Percentiles rank a stretch among this genome's conserved stretches.
Evolutionary conservation across 2,888 invertebrate genomes (phyloP).

Genomic region (Rhingia campestris): DNA sequence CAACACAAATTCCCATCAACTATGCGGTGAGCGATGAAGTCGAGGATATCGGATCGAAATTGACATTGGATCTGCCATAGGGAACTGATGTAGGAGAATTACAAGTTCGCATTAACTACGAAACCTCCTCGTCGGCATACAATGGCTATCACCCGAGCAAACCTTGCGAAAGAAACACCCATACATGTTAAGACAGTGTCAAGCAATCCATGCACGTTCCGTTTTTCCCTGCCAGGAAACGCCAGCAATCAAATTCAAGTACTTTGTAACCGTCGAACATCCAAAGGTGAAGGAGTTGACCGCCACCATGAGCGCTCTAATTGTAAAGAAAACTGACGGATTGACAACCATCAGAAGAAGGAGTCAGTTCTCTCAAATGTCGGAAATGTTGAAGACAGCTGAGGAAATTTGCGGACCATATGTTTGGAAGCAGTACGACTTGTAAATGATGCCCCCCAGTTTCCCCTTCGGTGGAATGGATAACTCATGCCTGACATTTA

Average conservation of each 20-base stretch:
- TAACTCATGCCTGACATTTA: slow-evolving; percentile 97
- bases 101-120: slow-evolving; percentile 86
- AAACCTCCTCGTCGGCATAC: slow-evolving; percentile 90
- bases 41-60: slow-evolving; percentile 89
- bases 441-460: slow-evolving; percentile 92
- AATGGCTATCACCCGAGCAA: slow-evolving; percentile 94
- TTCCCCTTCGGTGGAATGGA: slow-evolving; percentile 99
- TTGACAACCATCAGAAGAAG: slow-evolving; percentile 90
- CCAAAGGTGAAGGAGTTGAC: slow-evolving; percentile 89
- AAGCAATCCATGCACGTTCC: slow-evolving; percentile 95
- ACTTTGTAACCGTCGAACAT: slow-evolving; percentile 89
- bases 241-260: slow-evolving; percentile 93
- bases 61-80: slow-evolving; percentile 87
- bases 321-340: slow-evolving; percentile 82
- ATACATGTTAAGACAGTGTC: slow-evolving; percentile 92
- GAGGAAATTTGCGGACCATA: slow-evolving; percentile 94
- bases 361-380: slow-evolving; percentile 93
- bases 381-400: slow-evolving; percentile 91
- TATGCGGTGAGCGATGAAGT: slow-evolving; percentile 86
- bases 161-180: slow-evolving; percentile 94
- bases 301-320: slow-evolving; percentile 94
- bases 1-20: slow-evolving; percentile 84
- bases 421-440: slow-evolving; percentile 95
- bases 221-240: slow-evolving; percentile 96
- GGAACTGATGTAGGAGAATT: slow-evolving; percentile 83